A percentile compares a stretch with the other conserved stretches of the same genome.
phyloP scores from a whole-genome alignment of 2,113 vertebrate species.

The Condylura cristata region DNA sequence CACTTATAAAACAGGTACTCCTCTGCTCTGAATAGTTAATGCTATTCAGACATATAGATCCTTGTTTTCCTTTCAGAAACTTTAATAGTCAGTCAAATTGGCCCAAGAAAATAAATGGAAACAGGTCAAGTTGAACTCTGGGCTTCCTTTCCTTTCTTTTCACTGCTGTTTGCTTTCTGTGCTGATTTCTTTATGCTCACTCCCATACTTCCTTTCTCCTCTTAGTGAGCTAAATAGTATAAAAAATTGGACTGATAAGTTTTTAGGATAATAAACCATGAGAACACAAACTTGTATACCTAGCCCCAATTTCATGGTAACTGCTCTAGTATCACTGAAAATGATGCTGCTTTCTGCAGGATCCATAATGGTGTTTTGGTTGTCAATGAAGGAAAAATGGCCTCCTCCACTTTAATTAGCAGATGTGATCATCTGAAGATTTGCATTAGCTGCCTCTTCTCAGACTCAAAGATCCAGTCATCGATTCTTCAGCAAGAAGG shows the following conservation, averaged over 20 bases:
- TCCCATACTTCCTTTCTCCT: not conserved
- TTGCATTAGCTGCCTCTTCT: not conserved
- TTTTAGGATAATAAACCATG: not conserved
- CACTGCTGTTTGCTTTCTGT: not conserved
- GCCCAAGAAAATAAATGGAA: not conserved
- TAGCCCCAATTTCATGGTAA: not conserved
- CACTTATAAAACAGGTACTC: not conserved
- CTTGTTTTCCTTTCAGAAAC: not conserved
- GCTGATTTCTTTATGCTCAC: not conserved
- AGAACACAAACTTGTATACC: not conserved
- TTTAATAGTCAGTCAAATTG: not conserved
- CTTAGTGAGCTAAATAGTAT: not conserved
- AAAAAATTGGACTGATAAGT: not conserved
- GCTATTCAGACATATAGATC: not conserved
- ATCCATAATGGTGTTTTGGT: not conserved
- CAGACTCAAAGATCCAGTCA: not conserved
- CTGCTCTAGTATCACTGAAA: not conserved
- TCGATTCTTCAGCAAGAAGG: not conserved
- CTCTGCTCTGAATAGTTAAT: not conserved
- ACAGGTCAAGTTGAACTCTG: not conserved
- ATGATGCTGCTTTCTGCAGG: not conserved
- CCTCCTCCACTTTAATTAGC: not conserved
- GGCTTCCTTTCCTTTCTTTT: not conserved
- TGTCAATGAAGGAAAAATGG: not conserved
- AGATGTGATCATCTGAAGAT: not conserved